Evolutionary conservation across 2,888 invertebrate genomes (phyloP).

Genomic region (Caenorhabditis uteleia): DNA sequence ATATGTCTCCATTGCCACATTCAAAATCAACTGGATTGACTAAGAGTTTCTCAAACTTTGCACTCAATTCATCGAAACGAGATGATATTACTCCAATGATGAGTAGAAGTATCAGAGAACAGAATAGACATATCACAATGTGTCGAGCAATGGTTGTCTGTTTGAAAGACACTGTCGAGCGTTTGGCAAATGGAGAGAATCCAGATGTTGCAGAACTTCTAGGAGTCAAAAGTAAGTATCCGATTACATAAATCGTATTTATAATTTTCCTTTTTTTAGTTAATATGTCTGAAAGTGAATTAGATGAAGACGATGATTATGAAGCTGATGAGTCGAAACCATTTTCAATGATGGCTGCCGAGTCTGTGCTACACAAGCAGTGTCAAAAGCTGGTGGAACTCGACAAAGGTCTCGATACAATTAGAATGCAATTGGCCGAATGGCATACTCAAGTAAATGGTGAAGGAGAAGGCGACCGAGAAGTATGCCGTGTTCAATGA

Average conservation of each 20-base stretch:
- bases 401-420: slow-evolving; percentile 33
- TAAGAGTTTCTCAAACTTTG: slow-evolving; percentile 48
- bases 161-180: slow-evolving; percentile 34
- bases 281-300: slow-evolving; percentile 46
- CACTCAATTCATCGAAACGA: slow-evolving; percentile 31
- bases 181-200: slow-evolving; percentile 30
- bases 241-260: not conserved
- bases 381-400: slow-evolving; percentile 27
- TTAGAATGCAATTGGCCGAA: slow-evolving; percentile 26
- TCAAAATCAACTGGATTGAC: slow-evolving; percentile 41
- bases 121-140: slow-evolving; percentile 31
- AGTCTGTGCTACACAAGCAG: slow-evolving; percentile 31
- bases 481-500: slow-evolving; percentile 35
- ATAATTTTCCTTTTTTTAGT: slow-evolving; percentile 14
- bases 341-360: slow-evolving; percentile 43
- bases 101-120: slow-evolving; percentile 41
- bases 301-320: slow-evolving; percentile 33
- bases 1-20: slow-evolving; percentile 25
- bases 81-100: slow-evolving; percentile 44
- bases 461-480: slow-evolving; percentile 38
- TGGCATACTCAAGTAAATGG: slow-evolving; percentile 20
- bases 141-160: slow-evolving; percentile 36
- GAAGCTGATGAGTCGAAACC: slow-evolving; percentile 44
- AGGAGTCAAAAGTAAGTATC: slow-evolving; percentile 21
- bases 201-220: slow-evolving; percentile 31